Percentiles rank a stretch among this genome's conserved stretches.
Evolutionary conservation across 1,140 invertebrate species (phyloP).

Genomic region (Galleria mellonella): DNA sequence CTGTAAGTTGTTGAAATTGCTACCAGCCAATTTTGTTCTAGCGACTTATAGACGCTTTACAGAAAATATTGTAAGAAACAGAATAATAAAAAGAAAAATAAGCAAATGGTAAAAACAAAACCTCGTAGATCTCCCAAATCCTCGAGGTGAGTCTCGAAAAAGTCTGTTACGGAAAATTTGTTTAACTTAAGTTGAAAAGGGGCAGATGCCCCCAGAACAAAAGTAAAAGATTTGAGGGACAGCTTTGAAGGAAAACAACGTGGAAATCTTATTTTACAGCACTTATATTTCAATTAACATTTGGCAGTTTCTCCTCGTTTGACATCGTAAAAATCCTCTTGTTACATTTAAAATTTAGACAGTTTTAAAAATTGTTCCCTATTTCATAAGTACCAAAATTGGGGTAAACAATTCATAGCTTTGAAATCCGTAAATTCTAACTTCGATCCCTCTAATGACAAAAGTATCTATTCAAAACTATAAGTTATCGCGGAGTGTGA

Average conservation of each 20-base stretch:
- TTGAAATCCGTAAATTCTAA: no score
- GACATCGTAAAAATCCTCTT: no score
- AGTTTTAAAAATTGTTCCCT: no score
- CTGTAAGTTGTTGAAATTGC: no score
- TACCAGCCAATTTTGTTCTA: not conserved
- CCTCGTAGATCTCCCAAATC: constrained; percentile 49
- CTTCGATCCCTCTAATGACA: not conserved
- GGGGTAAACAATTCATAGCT: no score
- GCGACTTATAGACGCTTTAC: no score
- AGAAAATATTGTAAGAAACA: no score
- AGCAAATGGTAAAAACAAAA: constrained; percentile 46
- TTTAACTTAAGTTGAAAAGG: constrained; percentile 56
- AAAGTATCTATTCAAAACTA: constrained; percentile 5
- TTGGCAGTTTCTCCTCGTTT: constrained; percentile 13
- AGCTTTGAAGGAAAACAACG: constrained; percentile 32
- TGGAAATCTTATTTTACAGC: constrained; percentile 35
- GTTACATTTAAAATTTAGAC: no score
- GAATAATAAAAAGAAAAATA: constrained; percentile 7
- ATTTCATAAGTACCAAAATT: no score
- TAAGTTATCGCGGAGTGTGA: constrained; percentile 4
- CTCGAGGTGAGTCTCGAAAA: constrained; percentile 43
- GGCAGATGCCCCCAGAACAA: constrained; percentile 37
- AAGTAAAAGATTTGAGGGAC: constrained; percentile 44
- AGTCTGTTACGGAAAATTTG: constrained; percentile 60
- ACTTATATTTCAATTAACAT: constrained; percentile 50